These are phyloP conservation scores for Anaspis maculata DNA, from an alignment of 2,888 invertebrate genomes.

Conservation along the genomic window DNA sequence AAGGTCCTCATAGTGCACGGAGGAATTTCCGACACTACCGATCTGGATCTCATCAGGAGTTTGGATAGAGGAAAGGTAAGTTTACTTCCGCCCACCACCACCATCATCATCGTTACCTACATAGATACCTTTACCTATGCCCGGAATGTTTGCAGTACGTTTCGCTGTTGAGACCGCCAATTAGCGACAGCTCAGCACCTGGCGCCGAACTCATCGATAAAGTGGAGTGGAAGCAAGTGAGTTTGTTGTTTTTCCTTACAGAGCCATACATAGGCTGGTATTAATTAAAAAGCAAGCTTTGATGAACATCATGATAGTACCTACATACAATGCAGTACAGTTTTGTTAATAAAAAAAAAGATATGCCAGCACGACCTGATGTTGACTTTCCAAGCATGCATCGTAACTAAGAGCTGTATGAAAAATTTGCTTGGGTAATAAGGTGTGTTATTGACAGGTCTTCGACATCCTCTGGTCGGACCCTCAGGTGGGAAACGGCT, in stretches of 20 bases:
- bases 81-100: background rate
- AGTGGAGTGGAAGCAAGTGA: conserved; percentile 86
- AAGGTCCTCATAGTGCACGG: conserved; percentile 88
- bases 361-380: no score
- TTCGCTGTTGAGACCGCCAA: conserved; percentile 76
- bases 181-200: conserved; percentile 56
- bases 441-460: no score
- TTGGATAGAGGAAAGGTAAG: conserved; percentile 78
- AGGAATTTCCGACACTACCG: conserved; percentile 83
- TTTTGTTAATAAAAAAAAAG: no score
- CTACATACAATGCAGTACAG: no score
- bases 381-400: no score
- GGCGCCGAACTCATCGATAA: conserved; percentile 65
- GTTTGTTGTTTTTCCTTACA: no score
- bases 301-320: no score
- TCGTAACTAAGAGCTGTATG: no score
- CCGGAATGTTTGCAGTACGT: conserved; percentile 62
- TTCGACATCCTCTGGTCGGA: conserved; percentile 93
- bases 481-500: conserved; percentile 71
- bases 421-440: no score
- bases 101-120: background rate
- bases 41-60: conserved; percentile 69
- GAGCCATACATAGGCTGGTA: no score
- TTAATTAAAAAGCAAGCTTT: no score
- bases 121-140: no score